Percentiles rank a stretch among this genome's conserved stretches.
phyloP scores from a whole-genome alignment of 2,888 invertebrate species.

The Cremastobaeus sp. region DNA sequence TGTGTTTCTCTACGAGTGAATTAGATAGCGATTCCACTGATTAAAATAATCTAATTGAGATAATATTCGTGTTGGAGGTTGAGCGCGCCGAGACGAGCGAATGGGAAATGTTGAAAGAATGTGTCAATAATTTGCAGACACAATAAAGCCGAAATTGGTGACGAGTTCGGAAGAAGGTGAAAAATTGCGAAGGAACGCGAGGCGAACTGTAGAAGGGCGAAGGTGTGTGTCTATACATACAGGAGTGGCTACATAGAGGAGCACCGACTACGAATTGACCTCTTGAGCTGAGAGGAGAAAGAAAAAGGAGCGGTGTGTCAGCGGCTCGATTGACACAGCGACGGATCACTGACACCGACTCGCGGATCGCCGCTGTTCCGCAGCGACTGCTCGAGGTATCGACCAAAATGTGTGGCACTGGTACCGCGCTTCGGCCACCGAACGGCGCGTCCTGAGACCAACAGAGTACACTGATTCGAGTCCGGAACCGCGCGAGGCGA shows the following conservation, averaged over 20 bases:
- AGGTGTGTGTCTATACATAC: conserved; percentile 21
- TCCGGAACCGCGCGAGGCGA: no score
- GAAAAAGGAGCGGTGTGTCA: conserved; percentile 26
- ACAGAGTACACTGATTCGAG: background rate
- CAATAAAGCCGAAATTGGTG: no score
- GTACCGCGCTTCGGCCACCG: conserved; percentile 1
- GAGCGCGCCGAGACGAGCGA: no score
- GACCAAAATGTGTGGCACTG: conserved; percentile 1
- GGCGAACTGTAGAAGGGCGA: background rate
- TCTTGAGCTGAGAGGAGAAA: conserved; percentile 23
- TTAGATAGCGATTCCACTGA: no score
- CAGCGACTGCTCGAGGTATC: background rate
- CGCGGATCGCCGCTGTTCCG: background rate
- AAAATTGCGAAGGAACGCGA: conserved; percentile 2
- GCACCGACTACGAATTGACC: conserved; percentile 19
- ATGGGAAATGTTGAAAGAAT: no score
- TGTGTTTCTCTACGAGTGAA: no score
- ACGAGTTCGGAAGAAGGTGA: no score
- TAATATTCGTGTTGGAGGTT: no score
- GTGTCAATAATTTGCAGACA: no score
- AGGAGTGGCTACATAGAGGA: conserved; percentile 28
- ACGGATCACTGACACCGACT: conserved; percentile 25
- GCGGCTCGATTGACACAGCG: conserved; percentile 15
- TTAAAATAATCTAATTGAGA: no score
- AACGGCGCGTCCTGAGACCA: conserved; percentile 12